Evolutionary conservation across 2,888 invertebrate species (phyloP).

Genomic region (Aleiodes alternator): DNA sequence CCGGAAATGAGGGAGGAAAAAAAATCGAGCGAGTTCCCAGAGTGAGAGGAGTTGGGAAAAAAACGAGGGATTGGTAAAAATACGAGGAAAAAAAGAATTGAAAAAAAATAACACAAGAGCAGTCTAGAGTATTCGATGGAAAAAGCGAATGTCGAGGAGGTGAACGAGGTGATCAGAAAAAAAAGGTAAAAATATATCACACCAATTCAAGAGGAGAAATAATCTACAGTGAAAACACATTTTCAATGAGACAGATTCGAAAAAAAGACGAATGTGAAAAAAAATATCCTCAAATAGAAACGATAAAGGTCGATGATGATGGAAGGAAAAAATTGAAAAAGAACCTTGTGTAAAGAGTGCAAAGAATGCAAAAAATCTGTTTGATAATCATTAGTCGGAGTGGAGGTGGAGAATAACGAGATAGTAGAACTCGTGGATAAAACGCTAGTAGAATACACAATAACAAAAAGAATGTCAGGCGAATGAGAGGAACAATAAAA

Average conservation of each 20-base stretch:
- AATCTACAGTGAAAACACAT: slow-evolving; percentile 30
- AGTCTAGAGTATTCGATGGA: slow-evolving; percentile 31
- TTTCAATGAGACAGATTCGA: slow-evolving; percentile 7
- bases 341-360: neutral
- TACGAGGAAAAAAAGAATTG: slow-evolving; percentile 13
- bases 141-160: slow-evolving; percentile 40
- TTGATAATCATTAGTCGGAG: slow-evolving; percentile 21
- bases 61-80: slow-evolving; percentile 20
- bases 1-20: slow-evolving; percentile 49
- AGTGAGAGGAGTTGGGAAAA: slow-evolving; percentile 22
- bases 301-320: neutral
- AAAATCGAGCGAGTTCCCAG: slow-evolving; percentile 31
- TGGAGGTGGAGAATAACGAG: slow-evolving; percentile 13
- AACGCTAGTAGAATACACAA: slow-evolving; percentile 1
- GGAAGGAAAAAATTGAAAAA: neutral
- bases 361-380: neutral
- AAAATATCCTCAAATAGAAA: no score
- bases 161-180: slow-evolving; percentile 16
- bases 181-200: slow-evolving; percentile 2
- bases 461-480: slow-evolving; percentile 11
- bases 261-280: neutral
- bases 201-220: slow-evolving; percentile 1
- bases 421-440: neutral
- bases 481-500: neutral
- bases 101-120: slow-evolving; percentile 39